Base-by-base conservation (phyloP, 2,888 invertebrate genomes). In the Julus scandinavius region DNA sequence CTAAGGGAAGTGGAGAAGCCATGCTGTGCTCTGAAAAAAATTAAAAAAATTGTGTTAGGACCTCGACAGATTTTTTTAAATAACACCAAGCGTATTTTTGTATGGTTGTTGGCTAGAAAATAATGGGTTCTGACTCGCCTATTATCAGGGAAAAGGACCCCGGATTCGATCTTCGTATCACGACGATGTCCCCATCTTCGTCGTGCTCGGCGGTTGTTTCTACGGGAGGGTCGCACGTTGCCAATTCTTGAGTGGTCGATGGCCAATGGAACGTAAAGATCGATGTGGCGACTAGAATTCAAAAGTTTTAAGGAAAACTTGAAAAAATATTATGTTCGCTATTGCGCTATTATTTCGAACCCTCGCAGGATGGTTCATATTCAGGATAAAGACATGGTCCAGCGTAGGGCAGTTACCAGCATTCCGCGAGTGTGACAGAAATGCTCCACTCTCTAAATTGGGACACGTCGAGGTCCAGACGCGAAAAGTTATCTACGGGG, bases 1-100 rank as follows among this genome's bases (percentile, higher is more conserved):
- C 88, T 41, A 86, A 45, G 3, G 50, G 41, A 38, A 88, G 54
- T 2, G 85, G 86, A 11, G 86, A 58, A 13, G 86, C 86, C 45
- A 88, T 45, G n/a, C 63, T 49, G 85, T 88, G 88, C 54, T 88
- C 88, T 88, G 49, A 11, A 87, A 87, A 86, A 41, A 50, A 11
- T 20, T 20, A 85, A 85, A 45, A 20, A 84, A 20, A 13, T 9
- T 29, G 85, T 54, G 54, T 29, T 29, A 29, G 29, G 29, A 29
- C 29, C 29, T 29, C 29, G n/a, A n/a, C n/a, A n/a, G 63, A 63
- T 20, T 80, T 80, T 7, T 80, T 80, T 1, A 80, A 20, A 80
- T 80, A 45, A 7, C 45, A 7, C 45, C 6, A n/a, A 63, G 3
- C n/a, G n/a, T n/a, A 3, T n/a, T n/a, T 17, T 63, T 17, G 29